Conservation (phyloP, 2,113 vertebrate species). For the Proteles cristata region DNA sequence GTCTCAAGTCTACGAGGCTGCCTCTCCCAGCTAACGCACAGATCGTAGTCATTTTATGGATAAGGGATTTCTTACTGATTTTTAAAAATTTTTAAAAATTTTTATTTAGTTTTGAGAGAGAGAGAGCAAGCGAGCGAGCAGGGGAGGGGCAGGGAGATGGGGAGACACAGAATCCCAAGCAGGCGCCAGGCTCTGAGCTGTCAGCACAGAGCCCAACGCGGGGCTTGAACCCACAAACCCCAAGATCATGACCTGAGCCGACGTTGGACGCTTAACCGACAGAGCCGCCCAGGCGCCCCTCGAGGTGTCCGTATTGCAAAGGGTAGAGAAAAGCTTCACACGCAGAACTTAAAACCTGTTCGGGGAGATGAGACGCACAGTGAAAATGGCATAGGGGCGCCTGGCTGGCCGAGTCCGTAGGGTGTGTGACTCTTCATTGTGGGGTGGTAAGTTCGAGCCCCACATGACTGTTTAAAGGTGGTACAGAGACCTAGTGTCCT, state of each 20-base stretch:
- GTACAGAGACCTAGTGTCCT: background rate
- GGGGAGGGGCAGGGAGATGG: too few relatives aligned
- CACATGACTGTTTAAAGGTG: background rate
- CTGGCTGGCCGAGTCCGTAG: background rate
- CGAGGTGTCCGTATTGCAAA: background rate
- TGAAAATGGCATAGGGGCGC: background rate
- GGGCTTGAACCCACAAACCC: too few relatives aligned
- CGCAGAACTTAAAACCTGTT: background rate
- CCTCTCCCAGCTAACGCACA: slow-evolving; percentile 28
- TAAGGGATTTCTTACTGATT: background rate
- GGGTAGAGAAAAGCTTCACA: background rate
- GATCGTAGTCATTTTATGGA: slow-evolving; percentile 1
- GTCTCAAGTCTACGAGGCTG: background rate
- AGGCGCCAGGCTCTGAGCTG: too few relatives aligned
- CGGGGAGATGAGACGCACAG: background rate
- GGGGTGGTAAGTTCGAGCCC: background rate
- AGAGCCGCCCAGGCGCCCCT: background rate
- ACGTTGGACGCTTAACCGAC: too few relatives aligned
- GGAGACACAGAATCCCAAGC: too few relatives aligned
- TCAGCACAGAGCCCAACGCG: too few relatives aligned
- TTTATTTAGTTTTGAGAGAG: background rate
- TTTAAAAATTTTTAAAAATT: background rate
- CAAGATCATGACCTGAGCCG: too few relatives aligned
- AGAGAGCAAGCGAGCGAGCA: too few relatives aligned
- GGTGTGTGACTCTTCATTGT: background rate